phyloP scores from a whole-genome alignment of 2,113 vertebrate genomes.

The Gasterosteus nipponicus region DNA sequence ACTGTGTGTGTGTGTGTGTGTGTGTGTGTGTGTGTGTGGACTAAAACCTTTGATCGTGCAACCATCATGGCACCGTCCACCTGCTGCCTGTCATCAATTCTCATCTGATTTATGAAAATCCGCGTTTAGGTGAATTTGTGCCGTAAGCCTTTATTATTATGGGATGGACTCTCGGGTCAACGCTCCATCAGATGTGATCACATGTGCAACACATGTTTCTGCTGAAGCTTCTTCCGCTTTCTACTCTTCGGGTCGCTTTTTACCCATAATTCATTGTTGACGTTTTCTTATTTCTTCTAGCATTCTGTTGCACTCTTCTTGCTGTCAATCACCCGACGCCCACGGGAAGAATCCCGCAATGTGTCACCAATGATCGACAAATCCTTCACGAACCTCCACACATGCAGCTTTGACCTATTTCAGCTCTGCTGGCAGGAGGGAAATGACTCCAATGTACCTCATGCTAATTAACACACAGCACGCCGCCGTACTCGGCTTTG shows the following conservation, averaged over 20 bases:
- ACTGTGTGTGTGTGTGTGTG: slow-evolving; percentile 8
- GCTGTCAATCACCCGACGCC: slow-evolving; percentile 23
- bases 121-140: not conserved
- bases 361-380: not conserved
- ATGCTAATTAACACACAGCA: too few species aligned
- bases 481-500: too few species aligned
- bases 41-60: slow-evolving; percentile 23
- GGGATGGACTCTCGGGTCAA: not conserved
- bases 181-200: not conserved
- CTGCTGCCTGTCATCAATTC: slow-evolving; percentile 28
- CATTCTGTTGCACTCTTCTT: not conserved
- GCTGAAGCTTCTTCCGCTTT: too few species aligned
- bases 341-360: slow-evolving; percentile 18
- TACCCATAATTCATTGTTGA: not conserved
- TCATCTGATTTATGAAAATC: slow-evolving; percentile 4
- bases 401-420: not conserved
- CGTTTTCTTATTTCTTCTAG: slow-evolving; percentile 8
- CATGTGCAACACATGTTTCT: not conserved
- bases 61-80: slow-evolving; percentile 15
- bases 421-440: not conserved
- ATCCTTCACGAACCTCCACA: not conserved
- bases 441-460: too few species aligned
- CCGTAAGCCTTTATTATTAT: too few species aligned
- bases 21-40: slow-evolving; percentile 8
- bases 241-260: too few species aligned